Evolutionary conservation across 64 coral and sea anemone genomes (phyloP), one percentile per base, ranked within the genome.

Genomic region (Montipora capricornis): DNA sequence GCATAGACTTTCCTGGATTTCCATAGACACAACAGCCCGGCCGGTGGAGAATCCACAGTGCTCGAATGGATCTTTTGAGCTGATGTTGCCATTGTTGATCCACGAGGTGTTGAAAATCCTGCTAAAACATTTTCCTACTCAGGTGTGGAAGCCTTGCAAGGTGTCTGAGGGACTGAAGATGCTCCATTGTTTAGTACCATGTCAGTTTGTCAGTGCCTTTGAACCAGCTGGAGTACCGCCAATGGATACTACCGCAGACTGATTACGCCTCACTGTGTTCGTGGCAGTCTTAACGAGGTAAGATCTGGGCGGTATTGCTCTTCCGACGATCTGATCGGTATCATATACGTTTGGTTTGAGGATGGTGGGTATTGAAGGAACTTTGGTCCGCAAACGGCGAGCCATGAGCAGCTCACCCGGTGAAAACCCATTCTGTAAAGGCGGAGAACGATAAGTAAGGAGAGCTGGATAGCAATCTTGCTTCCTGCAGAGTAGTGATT

Each of bases 371-470:
- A 57, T 11, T 6, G 53, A 6, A 57, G 2, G 4, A 57, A 57
- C 53, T 57, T 8, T 57, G 6, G 11, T 57, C 53, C 3, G 53
- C 6, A 57, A 11, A 11, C 53, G 53, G 53, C 53, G 11, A 6
- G 6, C 53, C 53, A 57, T 57, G 53, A 57, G 53, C 53, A 57
- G 11, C 53, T 57, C 53, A 92, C 92, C 69, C 66, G 53, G 53
- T 11, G 11, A 57, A 11, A 57, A 57, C 6, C 53, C 53, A 57
- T 57, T 57, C 53, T 57, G 89, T 11, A 95, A 58, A 2, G 77
- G 94, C 37, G 89, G 82, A 47, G 89, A 76, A 2, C 89, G 8
- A 69, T 95, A 91, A 13, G 77, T 37, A 14, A 91, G 44, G 3
- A 90, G 93, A 5, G 74, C 68, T 19, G 20, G 20, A 29, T 26